Conservation (phyloP, 2,888 invertebrate genomes). For the Agrochola macilenta region DNA sequence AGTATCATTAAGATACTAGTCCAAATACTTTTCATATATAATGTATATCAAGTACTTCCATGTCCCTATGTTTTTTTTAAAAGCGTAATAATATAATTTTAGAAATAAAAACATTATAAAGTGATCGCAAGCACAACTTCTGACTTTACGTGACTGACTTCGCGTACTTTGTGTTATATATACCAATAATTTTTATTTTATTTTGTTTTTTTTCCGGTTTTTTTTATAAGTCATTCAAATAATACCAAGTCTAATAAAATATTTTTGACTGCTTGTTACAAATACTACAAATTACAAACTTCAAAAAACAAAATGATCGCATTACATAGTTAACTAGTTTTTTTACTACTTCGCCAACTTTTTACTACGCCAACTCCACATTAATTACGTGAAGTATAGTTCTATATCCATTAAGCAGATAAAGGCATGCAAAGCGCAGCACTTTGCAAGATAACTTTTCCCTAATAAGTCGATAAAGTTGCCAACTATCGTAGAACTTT, state of each 20-base stretch:
- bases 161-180: too few species aligned
- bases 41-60: too few species aligned
- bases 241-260: background rate
- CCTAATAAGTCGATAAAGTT: constrained; percentile 73
- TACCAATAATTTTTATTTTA: too few species aligned
- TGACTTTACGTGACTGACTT: too few species aligned
- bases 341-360: background rate
- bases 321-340: background rate
- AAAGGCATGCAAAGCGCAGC: constrained; percentile 56
- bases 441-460: constrained; percentile 67
- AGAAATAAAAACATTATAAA: too few species aligned
- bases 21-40: too few species aligned
- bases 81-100: too few species aligned
- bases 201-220: background rate
- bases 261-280: background rate
- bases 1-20: too few species aligned
- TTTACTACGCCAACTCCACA: background rate
- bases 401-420: constrained; percentile 56
- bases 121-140: too few species aligned
- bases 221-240: background rate
- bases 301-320: background rate
- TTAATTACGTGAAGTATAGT: constrained; percentile 52
- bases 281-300: background rate
- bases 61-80: too few species aligned
- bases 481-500: constrained; percentile 71